Percentiles rank a stretch among this genome's conserved stretches.
phyloP scores from a whole-genome alignment of 2,113 vertebrate genomes.

The Chaetorhynchus papuensis region DNA sequence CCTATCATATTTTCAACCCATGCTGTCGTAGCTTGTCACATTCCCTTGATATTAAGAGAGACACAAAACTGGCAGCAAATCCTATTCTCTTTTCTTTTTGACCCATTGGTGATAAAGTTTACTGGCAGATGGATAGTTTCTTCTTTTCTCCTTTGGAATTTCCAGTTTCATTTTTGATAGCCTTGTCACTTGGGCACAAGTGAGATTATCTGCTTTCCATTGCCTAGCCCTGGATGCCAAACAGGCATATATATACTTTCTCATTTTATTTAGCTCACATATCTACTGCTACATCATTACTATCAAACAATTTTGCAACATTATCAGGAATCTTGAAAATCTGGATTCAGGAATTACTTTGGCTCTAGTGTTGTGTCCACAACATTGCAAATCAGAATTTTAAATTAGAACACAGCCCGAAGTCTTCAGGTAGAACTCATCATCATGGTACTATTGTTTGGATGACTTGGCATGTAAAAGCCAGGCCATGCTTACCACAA shows the following conservation, averaged over 20 bases:
- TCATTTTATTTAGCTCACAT: neutral
- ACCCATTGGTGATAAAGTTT: neutral
- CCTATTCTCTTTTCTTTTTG: neutral
- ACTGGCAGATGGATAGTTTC: neutral
- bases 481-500: neutral
- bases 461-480: neutral
- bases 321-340: neutral
- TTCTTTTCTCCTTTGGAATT: neutral
- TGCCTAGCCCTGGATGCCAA: neutral
- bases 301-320: neutral
- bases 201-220: neutral
- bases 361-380: neutral
- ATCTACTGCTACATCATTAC: neutral
- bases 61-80: neutral
- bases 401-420: neutral
- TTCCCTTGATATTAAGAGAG: neutral
- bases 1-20: neutral
- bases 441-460: neutral
- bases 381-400: neutral
- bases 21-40: neutral
- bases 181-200: neutral
- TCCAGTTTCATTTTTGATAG: neutral
- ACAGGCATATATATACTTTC: neutral
- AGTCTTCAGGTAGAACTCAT: neutral
- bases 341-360: neutral